Percentiles rank a stretch among this genome's conserved stretches.
These are phyloP conservation scores for Falcaria lacertinaria DNA, from an alignment of 2,888 invertebrate genomes.

Conservation along the genomic window DNA sequence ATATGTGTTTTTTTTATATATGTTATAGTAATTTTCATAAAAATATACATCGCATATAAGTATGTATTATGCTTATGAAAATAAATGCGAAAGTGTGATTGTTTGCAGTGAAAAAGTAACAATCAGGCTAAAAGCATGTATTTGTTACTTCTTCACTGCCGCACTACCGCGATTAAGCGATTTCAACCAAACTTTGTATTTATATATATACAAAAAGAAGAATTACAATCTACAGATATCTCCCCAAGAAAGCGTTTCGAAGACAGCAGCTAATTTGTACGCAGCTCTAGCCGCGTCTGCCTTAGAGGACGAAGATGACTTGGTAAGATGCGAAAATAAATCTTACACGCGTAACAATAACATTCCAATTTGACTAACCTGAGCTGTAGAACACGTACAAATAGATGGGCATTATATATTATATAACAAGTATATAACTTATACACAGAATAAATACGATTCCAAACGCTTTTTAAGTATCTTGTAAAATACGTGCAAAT, in stretches of 20 bases:
- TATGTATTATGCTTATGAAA: too few relatives aligned
- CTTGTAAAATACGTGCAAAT: too few relatives aligned
- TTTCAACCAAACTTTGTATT: too few relatives aligned
- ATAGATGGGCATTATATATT: too few relatives aligned
- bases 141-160: too few relatives aligned
- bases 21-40: background rate
- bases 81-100: too few relatives aligned
- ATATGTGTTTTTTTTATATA: background rate
- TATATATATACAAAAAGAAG: constrained; percentile 17
- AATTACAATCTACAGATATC: constrained; percentile 5
- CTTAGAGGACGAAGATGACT: constrained; percentile 87
- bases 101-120: too few relatives aligned
- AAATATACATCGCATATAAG: background rate
- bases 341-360: background rate
- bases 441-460: too few relatives aligned
- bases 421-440: too few relatives aligned
- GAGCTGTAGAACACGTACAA: background rate
- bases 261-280: constrained; percentile 91
- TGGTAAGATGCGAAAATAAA: constrained; percentile 42
- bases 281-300: constrained; percentile 92
- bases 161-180: too few relatives aligned
- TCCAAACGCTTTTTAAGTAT: too few relatives aligned
- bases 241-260: constrained; percentile 83
- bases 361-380: background rate
- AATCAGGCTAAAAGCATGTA: too few relatives aligned